Evolutionary conservation across 2,797 vertebrate species (phyloP), one percentile per base, ranked within the genome.

Genomic region (Otolemur crassicaudatus): DNA sequence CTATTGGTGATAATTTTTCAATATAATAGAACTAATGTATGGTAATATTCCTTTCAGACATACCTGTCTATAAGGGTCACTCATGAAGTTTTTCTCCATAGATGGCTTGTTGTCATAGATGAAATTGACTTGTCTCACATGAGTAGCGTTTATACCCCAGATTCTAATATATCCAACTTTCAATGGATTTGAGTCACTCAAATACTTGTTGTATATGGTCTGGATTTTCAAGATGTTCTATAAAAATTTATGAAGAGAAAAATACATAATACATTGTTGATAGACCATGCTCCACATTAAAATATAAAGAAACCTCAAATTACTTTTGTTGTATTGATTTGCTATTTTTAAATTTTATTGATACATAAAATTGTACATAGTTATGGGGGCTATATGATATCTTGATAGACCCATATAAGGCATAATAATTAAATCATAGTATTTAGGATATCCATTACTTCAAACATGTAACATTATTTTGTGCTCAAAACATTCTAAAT

Each of bases 151-250:
- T 76, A 95, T 29, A 56, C 97, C 97, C 97, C 94, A 97, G 81
- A 98, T 87, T 67, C 12, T 84, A 97, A 97, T 97, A 88, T 95
- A 92, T 40, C 97, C 95, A 96, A 98, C 89, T 91, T 91, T 97
- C 67, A 98, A 76, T 77, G 94, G 56, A 79, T 94, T 97, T 1
- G 27, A 87, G 22, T 85, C 94, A 95, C 1, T 95, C 80, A 97
- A 37, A 94, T 96, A 97, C 1, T 88, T 75, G 90, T 97, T 97
- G 77, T 97, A 29, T 56, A 94, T 11, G 10, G 67, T 90, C 31
- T 89, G 82, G 70, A 97, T 97, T 81, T 79, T 2, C 19, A 98
- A 77, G n/a, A 2, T 40, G 34, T 92, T 94, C 97, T 98, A 43
- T 46, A 90, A 94, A 85, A 56, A 92, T 58, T 37, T 22, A 17